A percentile compares a stretch with the other conserved stretches of the same genome.
Conservation (phyloP, 2,888 invertebrate genomes). For the Tethea ocularis region DNA sequence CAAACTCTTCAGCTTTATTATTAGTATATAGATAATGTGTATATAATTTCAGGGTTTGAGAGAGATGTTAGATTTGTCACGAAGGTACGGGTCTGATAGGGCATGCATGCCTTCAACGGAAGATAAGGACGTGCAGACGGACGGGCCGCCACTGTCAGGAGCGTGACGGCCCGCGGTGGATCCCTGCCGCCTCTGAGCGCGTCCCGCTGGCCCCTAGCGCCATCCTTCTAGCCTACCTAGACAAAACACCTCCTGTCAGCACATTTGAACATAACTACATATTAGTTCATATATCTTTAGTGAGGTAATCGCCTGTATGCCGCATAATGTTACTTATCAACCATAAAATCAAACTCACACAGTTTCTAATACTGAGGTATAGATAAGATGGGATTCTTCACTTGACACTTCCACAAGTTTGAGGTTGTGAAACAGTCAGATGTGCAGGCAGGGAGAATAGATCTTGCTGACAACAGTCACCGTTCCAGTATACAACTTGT, state of each 20-base stretch:
- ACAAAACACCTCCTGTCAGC: conserved; percentile 49
- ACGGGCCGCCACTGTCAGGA: conserved; percentile 70
- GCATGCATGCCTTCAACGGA: conserved; percentile 82
- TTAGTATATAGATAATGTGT: neutral
- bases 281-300: neutral
- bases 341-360: neutral
- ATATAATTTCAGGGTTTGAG: conserved; percentile 86
- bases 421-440: conserved; percentile 21
- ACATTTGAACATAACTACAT: conserved; percentile 37
- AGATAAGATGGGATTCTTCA: neutral
- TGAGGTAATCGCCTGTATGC: neutral
- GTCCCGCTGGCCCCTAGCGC: conserved; percentile 23
- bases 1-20: too few relatives aligned
- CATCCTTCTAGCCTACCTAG: conserved; percentile 38
- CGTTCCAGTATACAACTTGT: conserved; percentile 64
- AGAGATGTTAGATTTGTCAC: conserved; percentile 92
- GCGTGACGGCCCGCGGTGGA: conserved; percentile 72
- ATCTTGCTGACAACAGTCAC: conserved; percentile 38
- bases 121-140: conserved; percentile 91
- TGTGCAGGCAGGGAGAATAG: conserved; percentile 44
- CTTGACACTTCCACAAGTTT: neutral
- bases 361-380: neutral
- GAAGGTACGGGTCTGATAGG: conserved; percentile 87
- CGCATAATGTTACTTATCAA: neutral
- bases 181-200: conserved; percentile 54